A percentile compares a stretch with the other conserved stretches of the same genome.
These are phyloP conservation scores for Rapana venosa DNA, from an alignment of 2,888 invertebrate genomes.

Conservation along the genomic window DNA sequence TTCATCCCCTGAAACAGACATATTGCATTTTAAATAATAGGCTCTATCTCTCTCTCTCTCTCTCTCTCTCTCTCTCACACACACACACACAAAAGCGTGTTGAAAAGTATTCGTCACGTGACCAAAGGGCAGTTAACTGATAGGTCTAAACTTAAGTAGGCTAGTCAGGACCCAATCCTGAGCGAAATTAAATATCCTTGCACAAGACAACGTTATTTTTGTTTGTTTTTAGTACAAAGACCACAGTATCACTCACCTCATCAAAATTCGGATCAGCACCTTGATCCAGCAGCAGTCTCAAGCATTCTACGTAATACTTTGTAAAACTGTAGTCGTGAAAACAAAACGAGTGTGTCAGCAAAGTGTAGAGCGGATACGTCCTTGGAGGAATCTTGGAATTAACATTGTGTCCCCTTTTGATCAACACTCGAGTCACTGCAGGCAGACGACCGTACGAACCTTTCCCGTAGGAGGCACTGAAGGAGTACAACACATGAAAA, in stretches of 20 bases:
- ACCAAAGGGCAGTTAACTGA: no score
- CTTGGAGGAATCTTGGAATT: slow-evolving; percentile 62
- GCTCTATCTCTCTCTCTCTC: not conserved
- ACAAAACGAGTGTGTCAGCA: slow-evolving; percentile 66
- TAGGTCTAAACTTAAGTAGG: no score
- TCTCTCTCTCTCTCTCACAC: not conserved
- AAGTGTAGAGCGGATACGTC: slow-evolving; percentile 71
- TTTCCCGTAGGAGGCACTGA: slow-evolving; percentile 50
- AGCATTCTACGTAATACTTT: slow-evolving; percentile 60
- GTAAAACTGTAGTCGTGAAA: slow-evolving; percentile 63
- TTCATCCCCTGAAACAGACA: no score
- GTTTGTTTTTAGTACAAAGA: no score
- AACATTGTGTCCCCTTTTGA: slow-evolving; percentile 65
- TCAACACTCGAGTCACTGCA: slow-evolving; percentile 65
- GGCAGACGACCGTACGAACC: slow-evolving; percentile 59
- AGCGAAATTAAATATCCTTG: no score
- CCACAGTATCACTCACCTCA: slow-evolving; percentile 52
- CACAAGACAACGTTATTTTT: no score
- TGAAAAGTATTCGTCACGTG: no score
- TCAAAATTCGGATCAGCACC: slow-evolving; percentile 73
- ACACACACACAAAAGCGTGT: not conserved
- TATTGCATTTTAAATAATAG: no score
- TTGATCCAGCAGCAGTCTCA: slow-evolving; percentile 61
- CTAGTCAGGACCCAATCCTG: no score
- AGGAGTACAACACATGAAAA: slow-evolving; percentile 69